These are phyloP conservation scores for Alectoris magna DNA, from an alignment of 2,797 vertebrate genomes.

Conservation along the genomic window DNA sequence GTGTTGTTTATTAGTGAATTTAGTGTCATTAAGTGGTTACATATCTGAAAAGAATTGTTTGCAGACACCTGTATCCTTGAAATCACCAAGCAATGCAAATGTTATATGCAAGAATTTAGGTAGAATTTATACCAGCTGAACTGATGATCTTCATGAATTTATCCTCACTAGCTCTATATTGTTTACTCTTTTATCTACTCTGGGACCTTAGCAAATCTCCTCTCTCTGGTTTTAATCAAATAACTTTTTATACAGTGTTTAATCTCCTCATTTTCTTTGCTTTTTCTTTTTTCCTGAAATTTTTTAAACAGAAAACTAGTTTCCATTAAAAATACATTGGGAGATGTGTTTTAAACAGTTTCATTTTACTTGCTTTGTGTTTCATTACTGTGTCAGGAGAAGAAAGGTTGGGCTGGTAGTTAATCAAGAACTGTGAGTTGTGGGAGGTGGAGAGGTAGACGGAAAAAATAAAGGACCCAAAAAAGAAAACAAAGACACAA, in stretches of 20 bases:
- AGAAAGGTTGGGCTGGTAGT: neutral
- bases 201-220: neutral
- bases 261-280: neutral
- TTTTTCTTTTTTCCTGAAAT: neutral
- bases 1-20: neutral
- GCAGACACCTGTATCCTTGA: fast-evolving
- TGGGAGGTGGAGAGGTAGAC: neutral
- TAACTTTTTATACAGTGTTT: neutral
- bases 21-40: neutral
- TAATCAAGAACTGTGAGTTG: neutral
- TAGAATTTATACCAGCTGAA: neutral
- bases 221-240: neutral
- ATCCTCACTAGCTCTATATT: neutral
- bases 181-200: neutral
- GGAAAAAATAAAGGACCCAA: neutral
- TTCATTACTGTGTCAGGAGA: neutral
- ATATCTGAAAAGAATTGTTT: neutral
- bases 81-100: neutral
- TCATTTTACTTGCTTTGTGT: neutral
- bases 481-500: neutral
- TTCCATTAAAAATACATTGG: neutral
- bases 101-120: neutral
- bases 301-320: neutral
- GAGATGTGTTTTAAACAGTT: neutral
- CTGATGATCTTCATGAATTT: neutral